phyloP scores from a whole-genome alignment of 2,888 invertebrate species.

The Trilocha varians region DNA sequence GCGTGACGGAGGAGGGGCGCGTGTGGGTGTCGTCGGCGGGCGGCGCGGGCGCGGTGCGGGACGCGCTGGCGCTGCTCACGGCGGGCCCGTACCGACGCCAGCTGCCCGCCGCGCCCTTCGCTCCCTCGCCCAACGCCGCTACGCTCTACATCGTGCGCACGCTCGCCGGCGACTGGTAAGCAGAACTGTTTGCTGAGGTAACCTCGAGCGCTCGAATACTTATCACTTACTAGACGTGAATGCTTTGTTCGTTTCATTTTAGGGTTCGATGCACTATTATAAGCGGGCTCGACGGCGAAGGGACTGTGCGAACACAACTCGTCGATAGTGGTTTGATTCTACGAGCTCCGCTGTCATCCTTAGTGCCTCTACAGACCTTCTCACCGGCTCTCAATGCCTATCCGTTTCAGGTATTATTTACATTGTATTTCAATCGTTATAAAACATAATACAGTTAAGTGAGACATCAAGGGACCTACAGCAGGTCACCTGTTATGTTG shows the following conservation, averaged over 20 bases:
- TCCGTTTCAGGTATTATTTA: conserved; percentile 65
- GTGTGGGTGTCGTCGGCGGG: conserved; percentile 64
- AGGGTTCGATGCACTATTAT: conserved; percentile 64
- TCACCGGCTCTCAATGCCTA: conserved; percentile 72
- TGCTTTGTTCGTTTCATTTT: background rate
- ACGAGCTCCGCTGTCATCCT: conserved; percentile 59
- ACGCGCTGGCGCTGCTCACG: conserved; percentile 53
- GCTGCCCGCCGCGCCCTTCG: conserved; percentile 57
- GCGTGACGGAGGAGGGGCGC: conserved; percentile 61
- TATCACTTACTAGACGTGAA: too few relatives aligned
- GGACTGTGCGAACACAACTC: conserved; percentile 60
- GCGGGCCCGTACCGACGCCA: conserved; percentile 57
- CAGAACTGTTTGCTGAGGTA: too few relatives aligned
- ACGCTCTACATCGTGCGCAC: conserved; percentile 66
- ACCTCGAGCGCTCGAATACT: too few relatives aligned
- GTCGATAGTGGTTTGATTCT: conserved; percentile 62
- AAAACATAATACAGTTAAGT: too few relatives aligned
- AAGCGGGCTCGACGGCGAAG: conserved; percentile 60
- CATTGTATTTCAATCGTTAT: too few relatives aligned
- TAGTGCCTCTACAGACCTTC: conserved; percentile 55
- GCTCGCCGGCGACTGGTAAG: conserved; percentile 61
- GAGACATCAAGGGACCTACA: too few relatives aligned
- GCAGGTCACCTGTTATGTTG: too few relatives aligned
- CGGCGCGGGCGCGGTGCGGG: conserved; percentile 47
- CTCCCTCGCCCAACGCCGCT: conserved; percentile 39